phyloP scores from a whole-genome alignment of 1,140 invertebrate species.

The Pentalonia nigronervosa region DNA sequence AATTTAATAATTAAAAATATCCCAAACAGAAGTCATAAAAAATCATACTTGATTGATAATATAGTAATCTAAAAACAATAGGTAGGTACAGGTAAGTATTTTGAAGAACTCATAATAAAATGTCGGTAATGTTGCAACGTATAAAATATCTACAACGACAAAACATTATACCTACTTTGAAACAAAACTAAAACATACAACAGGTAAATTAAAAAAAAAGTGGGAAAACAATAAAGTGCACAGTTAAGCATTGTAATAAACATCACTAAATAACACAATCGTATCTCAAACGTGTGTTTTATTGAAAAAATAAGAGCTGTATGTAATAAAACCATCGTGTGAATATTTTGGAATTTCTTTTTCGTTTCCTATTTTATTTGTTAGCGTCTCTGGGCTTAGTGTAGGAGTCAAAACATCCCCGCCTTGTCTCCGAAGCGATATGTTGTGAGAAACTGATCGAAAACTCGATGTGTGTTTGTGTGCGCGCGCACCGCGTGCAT shows the following conservation, averaged over 20 bases:
- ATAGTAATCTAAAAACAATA: too few species aligned
- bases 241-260: not conserved
- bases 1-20: not conserved
- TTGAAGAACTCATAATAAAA: not conserved
- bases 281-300: not conserved
- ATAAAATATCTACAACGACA: not conserved
- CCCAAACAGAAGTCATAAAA: not conserved
- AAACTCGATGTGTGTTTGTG: not conserved
- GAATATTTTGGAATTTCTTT: not conserved
- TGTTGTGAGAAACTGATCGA: constrained; percentile 10
- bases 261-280: not conserved
- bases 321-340: not conserved
- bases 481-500: not conserved
- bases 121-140: not conserved
- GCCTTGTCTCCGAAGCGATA: not conserved
- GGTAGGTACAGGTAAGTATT: not conserved
- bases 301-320: not conserved
- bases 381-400: not conserved
- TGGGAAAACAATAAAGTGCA: not conserved
- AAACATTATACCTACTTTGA: not conserved
- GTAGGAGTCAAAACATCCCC: not conserved
- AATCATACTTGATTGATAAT: not conserved
- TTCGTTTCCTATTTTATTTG: not conserved
- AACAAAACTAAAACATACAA: not conserved
- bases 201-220: not conserved